Base-by-base conservation (phyloP, 2,113 vertebrate species). In the Nycticryphes semicollaris region DNA sequence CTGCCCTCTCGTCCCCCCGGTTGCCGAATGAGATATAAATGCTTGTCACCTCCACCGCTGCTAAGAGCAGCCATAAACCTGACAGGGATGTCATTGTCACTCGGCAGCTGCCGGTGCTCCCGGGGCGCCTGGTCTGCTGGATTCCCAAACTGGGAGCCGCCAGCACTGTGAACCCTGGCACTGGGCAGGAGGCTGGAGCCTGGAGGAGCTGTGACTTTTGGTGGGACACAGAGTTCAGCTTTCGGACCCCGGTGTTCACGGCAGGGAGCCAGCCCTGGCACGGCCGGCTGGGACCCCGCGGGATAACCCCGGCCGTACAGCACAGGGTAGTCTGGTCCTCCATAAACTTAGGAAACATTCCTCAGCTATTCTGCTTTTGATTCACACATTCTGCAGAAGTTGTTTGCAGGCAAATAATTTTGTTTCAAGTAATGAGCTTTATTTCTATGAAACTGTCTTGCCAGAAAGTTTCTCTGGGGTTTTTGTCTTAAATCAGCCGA, bases 71-170 rank as follows among this genome's bases (percentile, higher is more conserved):
- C 89, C 73, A 48, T 84, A 84, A 96, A 92, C 53, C 87, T 90
- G 87, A 81, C 92, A 90, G 53, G 57, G 66, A n/a, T 73, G 86
- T 94, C 87, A 80, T 28, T 90, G 89, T 87, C 90, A 90, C 90
- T 59, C 7, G 2, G 63, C 86, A 68, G 94, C 86, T 84, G 85
- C 66, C 3, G 3, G 48, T 33, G 43, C 80, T 68, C 64, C 59
- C 0, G 3, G 28, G 53, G 53, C 28, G 28, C 28, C 53, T 30
- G 28, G 28, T 30, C 53, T 10, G 28, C 53, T 30, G 53, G 53
- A 54, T 54, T 54, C 53, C 53, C 30, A 16, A 54, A 18, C 53
- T 30, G 17, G 28, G 53, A 30, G 53, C 16, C 10, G 6, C 25
- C 14, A 3, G 3, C 2, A 2, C 33, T 23, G 30, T 15, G 13